These are phyloP conservation scores for Nematostella vectensis DNA, from an alignment of 92 coral and sea anemone genomes.

Conservation along the genomic window DNA sequence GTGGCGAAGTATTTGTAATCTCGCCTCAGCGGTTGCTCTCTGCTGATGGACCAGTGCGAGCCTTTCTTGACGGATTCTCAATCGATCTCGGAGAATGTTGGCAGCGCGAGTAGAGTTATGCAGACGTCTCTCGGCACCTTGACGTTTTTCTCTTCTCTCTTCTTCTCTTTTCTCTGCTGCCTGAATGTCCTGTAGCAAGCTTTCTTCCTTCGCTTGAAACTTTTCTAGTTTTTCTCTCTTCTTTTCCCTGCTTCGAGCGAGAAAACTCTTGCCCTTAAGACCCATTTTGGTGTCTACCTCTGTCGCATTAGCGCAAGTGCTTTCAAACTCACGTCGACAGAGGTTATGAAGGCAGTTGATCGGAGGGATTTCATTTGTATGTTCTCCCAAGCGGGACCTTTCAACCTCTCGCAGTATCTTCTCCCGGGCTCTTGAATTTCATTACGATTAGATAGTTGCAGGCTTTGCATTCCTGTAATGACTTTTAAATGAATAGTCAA, in stretches of 20 bases:
- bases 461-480: slow-evolving; percentile 33
- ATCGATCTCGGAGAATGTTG: slow-evolving; percentile 2
- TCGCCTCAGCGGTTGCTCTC: background rate
- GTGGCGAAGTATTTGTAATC: background rate
- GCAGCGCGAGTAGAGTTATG: slow-evolving; percentile 4
- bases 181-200: slow-evolving; percentile 8
- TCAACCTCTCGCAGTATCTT: background rate
- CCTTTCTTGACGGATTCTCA: slow-evolving; percentile 1
- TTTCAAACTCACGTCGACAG: background rate
- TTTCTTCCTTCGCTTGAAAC: slow-evolving; percentile 8
- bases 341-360: too few species aligned
- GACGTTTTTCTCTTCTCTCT: background rate
- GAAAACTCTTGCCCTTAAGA: slow-evolving; percentile 20
- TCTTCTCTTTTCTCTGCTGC: slow-evolving; percentile 9
- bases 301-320: background rate
- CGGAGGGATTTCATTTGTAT: background rate
- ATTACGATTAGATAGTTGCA: slow-evolving; percentile 15
- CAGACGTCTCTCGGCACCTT: background rate
- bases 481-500: too few species aligned
- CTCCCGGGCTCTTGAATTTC: slow-evolving; percentile 2
- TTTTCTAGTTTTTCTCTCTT: slow-evolving; percentile 21
- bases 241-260: slow-evolving; percentile 13
- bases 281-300: slow-evolving; percentile 7
- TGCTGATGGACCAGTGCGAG: slow-evolving; percentile 6
- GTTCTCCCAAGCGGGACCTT: background rate